Percentiles rank a stretch among this genome's conserved stretches.
Conservation (phyloP, 2,113 vertebrate species). For the Eulacestoma nigropectus region DNA sequence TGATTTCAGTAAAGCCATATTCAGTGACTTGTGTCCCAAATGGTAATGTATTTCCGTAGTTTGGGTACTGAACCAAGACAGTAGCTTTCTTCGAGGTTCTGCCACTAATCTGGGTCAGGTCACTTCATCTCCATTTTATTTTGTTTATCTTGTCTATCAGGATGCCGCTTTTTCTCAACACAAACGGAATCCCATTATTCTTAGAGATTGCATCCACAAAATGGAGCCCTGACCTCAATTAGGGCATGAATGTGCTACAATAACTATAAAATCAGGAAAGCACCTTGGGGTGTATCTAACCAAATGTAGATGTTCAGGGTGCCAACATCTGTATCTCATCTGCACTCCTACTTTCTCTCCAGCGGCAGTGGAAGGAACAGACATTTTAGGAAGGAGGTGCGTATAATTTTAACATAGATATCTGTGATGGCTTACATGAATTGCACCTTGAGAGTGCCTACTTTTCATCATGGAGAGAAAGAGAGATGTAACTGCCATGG, state of each 20-base stretch:
- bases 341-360: neutral
- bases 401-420: neutral
- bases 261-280: neutral
- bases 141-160: neutral
- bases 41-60: neutral
- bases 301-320: neutral
- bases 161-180: fast-evolving
- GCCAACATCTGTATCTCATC: neutral
- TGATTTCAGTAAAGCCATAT: neutral
- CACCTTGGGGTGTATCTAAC: neutral
- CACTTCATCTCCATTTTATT: neutral
- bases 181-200: neutral
- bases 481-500: fast-evolving
- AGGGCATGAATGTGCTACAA: neutral
- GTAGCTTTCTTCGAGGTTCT: neutral
- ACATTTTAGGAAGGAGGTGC: neutral
- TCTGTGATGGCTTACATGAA: neutral
- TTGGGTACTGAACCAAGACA: neutral
- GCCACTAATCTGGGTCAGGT: neutral
- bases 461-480: neutral
- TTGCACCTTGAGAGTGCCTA: neutral
- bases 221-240: neutral
- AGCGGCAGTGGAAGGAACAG: neutral
- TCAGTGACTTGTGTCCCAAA: neutral
- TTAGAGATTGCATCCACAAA: neutral